These are phyloP conservation scores for Choristoneura fumiferana DNA, from an alignment of 1,140 invertebrate species.

Conservation along the genomic window DNA sequence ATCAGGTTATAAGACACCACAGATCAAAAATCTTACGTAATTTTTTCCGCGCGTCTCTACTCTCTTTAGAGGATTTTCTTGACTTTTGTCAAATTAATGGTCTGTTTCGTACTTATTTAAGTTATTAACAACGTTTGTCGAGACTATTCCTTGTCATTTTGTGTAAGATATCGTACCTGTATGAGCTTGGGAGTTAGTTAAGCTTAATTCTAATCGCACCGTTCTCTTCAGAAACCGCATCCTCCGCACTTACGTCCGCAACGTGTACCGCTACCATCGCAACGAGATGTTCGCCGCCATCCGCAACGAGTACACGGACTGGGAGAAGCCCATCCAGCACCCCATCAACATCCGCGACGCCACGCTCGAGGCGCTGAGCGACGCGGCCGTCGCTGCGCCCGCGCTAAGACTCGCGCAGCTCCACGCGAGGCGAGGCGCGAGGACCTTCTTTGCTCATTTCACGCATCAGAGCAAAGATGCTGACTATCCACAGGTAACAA, in stretches of 20 bases:
- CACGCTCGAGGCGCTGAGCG: constrained; percentile 92
- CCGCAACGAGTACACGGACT: constrained; percentile 95
- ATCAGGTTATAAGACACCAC: no score
- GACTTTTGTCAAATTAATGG: no score
- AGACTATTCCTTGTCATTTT: no score
- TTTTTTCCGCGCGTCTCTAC: no score
- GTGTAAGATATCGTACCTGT: no score
- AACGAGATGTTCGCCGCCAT: constrained; percentile 96
- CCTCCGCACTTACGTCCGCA: constrained; percentile 90
- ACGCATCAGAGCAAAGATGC: constrained; percentile 88
- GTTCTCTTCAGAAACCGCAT: constrained; percentile 80
- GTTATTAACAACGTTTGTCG: no score
- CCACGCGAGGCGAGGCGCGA: constrained; percentile 83
- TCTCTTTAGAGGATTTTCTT: no score
- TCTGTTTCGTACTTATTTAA: no score
- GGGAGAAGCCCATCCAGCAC: constrained; percentile 91
- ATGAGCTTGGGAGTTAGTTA: no score
- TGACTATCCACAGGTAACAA: constrained; percentile 84
- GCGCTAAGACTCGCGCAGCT: constrained; percentile 84
- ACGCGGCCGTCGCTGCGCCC: constrained; percentile 88
- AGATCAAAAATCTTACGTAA: no score
- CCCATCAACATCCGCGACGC: constrained; percentile 90
- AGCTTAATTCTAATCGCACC: neutral
- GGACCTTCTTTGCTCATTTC: constrained; percentile 89
- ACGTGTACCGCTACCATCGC: constrained; percentile 92